Percentiles rank a stretch among this genome's conserved stretches.
Evolutionary conservation across 1,140 invertebrate species (phyloP).

Genomic region (Drosophila mauritiana): DNA sequence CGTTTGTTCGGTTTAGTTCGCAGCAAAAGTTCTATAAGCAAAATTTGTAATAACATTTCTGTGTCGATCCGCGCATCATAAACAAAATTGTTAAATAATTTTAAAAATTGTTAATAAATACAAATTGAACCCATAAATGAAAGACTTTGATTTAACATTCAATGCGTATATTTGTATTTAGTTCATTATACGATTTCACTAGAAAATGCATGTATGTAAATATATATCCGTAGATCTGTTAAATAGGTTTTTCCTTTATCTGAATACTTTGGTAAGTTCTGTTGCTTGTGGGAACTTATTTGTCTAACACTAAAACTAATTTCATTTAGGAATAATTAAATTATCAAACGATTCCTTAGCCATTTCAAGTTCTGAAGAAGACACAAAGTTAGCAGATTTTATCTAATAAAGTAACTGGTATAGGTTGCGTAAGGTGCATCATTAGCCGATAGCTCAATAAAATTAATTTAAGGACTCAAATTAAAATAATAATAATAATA

Average conservation of each 20-base stretch:
- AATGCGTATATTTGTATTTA: constrained; percentile 60
- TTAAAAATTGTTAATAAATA: constrained; percentile 80
- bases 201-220: constrained; percentile 83
- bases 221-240: constrained; percentile 57
- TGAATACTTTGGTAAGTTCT: constrained; percentile 78
- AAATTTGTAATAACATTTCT: constrained; percentile 70
- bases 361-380: constrained; percentile 55
- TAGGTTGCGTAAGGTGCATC: constrained; percentile 20
- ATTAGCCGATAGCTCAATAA: background rate
- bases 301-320: constrained; percentile 35
- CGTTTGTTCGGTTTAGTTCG: constrained; percentile 66
- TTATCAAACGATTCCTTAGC: constrained; percentile 43
- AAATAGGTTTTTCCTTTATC: constrained; percentile 47
- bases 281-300: constrained; percentile 51
- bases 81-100: constrained; percentile 83
- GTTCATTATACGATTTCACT: constrained; percentile 70
- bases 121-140: constrained; percentile 62
- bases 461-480: constrained; percentile 2
- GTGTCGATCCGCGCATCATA: constrained; percentile 54
- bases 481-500: constrained; percentile 14
- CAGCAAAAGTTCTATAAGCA: constrained; percentile 59
- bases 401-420: constrained; percentile 66
- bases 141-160: constrained; percentile 46
- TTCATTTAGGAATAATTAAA: constrained; percentile 42
- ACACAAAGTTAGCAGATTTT: constrained; percentile 74